A percentile compares a stretch with the other conserved stretches of the same genome.
Conservation (phyloP, 2,797 vertebrate species). For the Scleropages formosus region DNA sequence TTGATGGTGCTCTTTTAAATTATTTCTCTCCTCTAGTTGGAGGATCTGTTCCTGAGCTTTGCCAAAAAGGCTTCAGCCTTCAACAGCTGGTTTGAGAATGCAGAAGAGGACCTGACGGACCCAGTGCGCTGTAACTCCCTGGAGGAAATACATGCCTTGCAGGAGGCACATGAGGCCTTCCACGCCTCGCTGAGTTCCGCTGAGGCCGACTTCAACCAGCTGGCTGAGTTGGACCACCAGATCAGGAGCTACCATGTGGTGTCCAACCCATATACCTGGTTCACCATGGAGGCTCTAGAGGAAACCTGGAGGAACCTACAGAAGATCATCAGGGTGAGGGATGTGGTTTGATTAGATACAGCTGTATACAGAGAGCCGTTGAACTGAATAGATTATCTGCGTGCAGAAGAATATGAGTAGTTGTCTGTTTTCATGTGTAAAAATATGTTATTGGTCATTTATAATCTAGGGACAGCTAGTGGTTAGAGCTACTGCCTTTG, state of each 20-base stretch:
- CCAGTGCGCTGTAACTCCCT: conserved; percentile 96
- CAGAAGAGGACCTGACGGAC: conserved; percentile 94
- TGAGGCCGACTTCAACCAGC: conserved; percentile 92
- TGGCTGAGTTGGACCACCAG: conserved; percentile 94
- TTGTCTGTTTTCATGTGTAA: too few relatives aligned
- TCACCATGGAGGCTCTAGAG: conserved; percentile 98
- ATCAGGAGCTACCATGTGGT: conserved; percentile 95
- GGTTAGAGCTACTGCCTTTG: too few relatives aligned
- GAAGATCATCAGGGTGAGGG: conserved; percentile 93
- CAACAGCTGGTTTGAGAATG: conserved; percentile 99
- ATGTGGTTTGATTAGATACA: too few relatives aligned
- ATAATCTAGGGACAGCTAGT: too few relatives aligned
- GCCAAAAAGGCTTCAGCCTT: conserved; percentile 99
- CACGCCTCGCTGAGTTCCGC: conserved; percentile 93
- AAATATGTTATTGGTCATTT: too few relatives aligned
- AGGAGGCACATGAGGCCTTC: conserved; percentile 94
- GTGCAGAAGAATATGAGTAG: background rate
- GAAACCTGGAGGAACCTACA: conserved; percentile 98
- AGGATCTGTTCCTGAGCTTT: conserved; percentile 96
- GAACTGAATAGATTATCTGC: too few relatives aligned
- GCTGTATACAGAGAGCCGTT: too few relatives aligned
- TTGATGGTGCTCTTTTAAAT: background rate
- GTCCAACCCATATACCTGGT: conserved; percentile 99
- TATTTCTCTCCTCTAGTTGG: conserved; percentile 70
- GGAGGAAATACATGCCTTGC: conserved; percentile 92